Conservation (phyloP, 2,888 invertebrate species). For the Nymphalis polychloros region DNA sequence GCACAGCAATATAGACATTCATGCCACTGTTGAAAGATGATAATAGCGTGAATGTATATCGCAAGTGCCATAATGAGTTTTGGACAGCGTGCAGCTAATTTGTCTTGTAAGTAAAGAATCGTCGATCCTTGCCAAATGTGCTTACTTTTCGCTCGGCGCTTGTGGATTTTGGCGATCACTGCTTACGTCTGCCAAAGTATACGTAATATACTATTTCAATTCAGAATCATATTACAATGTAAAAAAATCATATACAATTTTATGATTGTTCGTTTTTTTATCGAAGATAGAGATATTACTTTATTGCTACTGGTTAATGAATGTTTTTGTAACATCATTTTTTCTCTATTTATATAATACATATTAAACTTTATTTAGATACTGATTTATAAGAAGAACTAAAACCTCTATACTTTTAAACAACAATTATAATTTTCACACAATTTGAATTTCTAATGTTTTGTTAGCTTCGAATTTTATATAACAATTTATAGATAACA, state of each 20-base stretch:
- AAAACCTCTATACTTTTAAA: too few relatives aligned
- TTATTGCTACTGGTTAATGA: too few relatives aligned
- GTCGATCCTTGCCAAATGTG: conserved; percentile 52
- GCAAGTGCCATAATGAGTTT: conserved; percentile 40
- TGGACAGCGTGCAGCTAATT: conserved; percentile 49
- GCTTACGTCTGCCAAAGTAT: conserved; percentile 40
- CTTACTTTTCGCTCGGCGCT: conserved; percentile 44
- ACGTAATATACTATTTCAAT: conserved; percentile 26
- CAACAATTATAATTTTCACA: background rate
- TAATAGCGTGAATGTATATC: conserved; percentile 36
- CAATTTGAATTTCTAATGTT: conserved; percentile 7
- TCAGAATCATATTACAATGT: conserved; percentile 16
- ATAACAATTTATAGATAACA: background rate
- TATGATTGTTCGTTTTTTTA: background rate
- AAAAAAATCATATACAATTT: background rate
- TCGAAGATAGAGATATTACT: background rate
- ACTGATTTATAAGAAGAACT: too few relatives aligned
- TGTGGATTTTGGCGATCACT: conserved; percentile 44
- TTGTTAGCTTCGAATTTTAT: too few relatives aligned
- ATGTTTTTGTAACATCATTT: too few relatives aligned
- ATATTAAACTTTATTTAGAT: too few relatives aligned
- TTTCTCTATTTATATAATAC: too few relatives aligned
- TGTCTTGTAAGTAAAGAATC: conserved; percentile 50
- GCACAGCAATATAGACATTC: conserved; percentile 42
- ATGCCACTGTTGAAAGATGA: conserved; percentile 36